Evolutionary conservation across 2,113 vertebrate species (phyloP), one percentile per base, ranked within the genome.

Genomic region (Vulpes vulpes): DNA sequence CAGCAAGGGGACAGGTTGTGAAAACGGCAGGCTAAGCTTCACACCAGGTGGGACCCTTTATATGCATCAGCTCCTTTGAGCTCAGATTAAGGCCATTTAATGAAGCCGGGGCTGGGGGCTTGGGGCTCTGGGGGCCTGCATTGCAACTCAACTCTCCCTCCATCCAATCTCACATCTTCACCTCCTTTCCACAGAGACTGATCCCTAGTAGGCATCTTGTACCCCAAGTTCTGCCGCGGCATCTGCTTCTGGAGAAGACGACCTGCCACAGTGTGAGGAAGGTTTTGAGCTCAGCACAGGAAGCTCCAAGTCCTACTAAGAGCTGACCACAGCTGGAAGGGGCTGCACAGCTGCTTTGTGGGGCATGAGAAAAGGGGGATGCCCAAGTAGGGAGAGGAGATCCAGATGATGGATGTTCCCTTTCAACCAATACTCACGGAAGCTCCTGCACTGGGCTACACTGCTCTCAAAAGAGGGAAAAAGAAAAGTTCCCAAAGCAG

Each of bases 211-310:
- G 15, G 32, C 55, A 60, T 69, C 59, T 71, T 62, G 86, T 0
- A 91, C 62, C 55, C 85, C 30, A 81, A 76, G 60, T 65, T 62
- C 60, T 11, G 1, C 60, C 62, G 81, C 8, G 25, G 62, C 51
- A 91, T 20, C 49, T 85, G 71, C 76, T 78, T n/a, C 60, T 88
- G n/a, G 85, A 86, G 81, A 88, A 30, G 84, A n/a, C 2, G 14
- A 16, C 23, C 81, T 65, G 32, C 55, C 60, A 38, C 15, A 30
- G 12, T 19, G 15, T 3, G 23, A 65, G n/a, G 57, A 57, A 59
- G 62, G 16, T 11, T 11, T 22, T 35, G 2, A 32, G 60, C 71
- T 71, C 35, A 25, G 55, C 79, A 69, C 23, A 3, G 32, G 35
- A 67, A 82, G 22, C 17, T 2, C 12, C 3, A 15, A 23, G 69